Evolutionary conservation across 2,113 vertebrate genomes (phyloP).

Genomic region (Podiceps cristatus): DNA sequence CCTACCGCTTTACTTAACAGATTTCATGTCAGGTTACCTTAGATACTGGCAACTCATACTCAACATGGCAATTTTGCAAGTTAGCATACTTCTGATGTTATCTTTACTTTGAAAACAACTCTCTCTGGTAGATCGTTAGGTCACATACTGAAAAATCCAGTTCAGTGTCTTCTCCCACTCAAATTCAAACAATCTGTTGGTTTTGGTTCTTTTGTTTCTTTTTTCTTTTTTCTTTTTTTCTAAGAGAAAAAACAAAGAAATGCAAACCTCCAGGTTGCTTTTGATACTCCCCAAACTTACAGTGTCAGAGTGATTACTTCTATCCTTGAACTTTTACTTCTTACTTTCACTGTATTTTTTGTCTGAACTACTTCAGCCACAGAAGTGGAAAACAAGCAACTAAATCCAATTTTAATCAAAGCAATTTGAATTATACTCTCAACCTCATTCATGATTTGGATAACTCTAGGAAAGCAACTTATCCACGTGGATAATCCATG

Average conservation of each 20-base stretch:
- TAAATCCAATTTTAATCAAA: background rate
- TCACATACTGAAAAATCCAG: background rate
- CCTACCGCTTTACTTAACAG: background rate
- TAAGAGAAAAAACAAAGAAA: background rate
- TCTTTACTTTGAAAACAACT: background rate
- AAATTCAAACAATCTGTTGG: background rate
- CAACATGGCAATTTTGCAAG: background rate
- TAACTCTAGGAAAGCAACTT: background rate
- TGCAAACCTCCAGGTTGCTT: background rate
- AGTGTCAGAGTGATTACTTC: background rate
- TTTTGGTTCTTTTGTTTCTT: too few species aligned
- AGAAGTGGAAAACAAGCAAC: background rate
- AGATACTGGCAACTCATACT: background rate
- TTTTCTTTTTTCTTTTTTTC: background rate
- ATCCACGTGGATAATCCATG: accelerated
- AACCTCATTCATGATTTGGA: background rate
- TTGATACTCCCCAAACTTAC: background rate
- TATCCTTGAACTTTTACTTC: background rate
- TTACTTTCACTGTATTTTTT: background rate
- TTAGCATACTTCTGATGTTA: background rate
- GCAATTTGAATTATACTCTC: background rate
- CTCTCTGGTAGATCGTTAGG: background rate
- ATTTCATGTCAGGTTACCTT: background rate
- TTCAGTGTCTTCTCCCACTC: background rate
- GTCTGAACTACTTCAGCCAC: background rate